Percentiles rank a stretch among this genome's conserved stretches.
phyloP scores from a whole-genome alignment of 2,888 invertebrate genomes.

The Clepsis dumicolana region DNA sequence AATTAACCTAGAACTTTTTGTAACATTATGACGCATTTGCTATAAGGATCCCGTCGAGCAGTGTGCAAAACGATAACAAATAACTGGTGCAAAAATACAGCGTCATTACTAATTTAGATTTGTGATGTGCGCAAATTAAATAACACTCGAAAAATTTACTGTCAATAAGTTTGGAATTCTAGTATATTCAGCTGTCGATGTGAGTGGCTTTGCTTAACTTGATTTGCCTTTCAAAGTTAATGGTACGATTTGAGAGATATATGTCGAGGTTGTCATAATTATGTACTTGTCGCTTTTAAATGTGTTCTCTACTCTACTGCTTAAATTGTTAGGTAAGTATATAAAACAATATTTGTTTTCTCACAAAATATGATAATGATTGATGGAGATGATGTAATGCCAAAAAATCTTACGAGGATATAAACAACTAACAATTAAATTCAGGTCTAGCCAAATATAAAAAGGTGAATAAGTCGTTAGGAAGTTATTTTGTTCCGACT shows the following conservation, averaged over 20 bases:
- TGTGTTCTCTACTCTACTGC: not conserved
- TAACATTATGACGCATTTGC: conserved; percentile 32
- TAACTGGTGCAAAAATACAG: not conserved
- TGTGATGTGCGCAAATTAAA: not conserved
- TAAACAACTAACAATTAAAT: not conserved
- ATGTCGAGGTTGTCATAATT: no score
- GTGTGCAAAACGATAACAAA: conserved; percentile 7
- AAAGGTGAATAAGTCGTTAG: not conserved
- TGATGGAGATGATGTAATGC: no score
- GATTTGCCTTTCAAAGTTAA: not conserved
- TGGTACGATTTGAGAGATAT: not conserved
- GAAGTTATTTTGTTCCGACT: not conserved
- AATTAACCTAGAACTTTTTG: conserved; percentile 33
- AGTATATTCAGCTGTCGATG: not conserved
- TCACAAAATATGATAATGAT: no score
- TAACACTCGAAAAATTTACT: not conserved
- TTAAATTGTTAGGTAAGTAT: no score
- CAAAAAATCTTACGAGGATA: not conserved
- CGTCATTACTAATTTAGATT: not conserved
- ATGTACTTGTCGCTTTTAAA: not conserved
- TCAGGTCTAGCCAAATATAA: not conserved
- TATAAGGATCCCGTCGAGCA: conserved; percentile 2
- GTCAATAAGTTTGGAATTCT: not conserved
- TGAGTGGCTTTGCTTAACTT: not conserved
- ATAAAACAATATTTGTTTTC: no score